Conservation (phyloP, 2,888 invertebrate genomes). For the Piscicola geometra region DNA sequence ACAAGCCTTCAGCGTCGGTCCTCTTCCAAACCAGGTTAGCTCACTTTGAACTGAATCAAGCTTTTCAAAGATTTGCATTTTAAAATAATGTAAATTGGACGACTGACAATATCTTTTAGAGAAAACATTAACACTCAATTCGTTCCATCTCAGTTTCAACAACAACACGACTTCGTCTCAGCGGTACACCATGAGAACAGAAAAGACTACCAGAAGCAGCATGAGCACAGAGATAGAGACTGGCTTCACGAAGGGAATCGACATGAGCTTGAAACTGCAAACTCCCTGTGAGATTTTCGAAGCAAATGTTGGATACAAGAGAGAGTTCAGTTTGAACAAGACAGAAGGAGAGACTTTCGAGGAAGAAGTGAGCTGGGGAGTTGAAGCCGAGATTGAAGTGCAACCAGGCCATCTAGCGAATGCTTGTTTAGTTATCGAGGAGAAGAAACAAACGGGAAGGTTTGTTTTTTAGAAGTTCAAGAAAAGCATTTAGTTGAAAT, state of each 20-base stretch:
- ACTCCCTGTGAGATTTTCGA: conserved; percentile 55
- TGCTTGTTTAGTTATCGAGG: conserved; percentile 53
- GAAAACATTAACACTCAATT: not conserved
- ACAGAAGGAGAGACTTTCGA: conserved; percentile 51
- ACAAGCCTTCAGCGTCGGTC: conserved; percentile 27
- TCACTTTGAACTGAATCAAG: no score
- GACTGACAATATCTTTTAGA: not conserved
- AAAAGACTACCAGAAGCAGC: conserved; percentile 43
- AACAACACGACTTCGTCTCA: conserved; percentile 44
- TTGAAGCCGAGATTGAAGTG: conserved; percentile 51
- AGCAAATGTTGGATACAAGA: conserved; percentile 54
- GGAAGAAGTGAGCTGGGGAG: conserved; percentile 54
- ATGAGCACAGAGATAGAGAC: conserved; percentile 41
- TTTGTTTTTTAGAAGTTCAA: no score
- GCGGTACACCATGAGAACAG: conserved; percentile 45
- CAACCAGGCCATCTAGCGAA: conserved; percentile 48
- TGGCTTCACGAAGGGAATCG: conserved; percentile 50
- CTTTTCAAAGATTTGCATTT: not conserved
- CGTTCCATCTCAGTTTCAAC: conserved; percentile 40
- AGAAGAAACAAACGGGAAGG: conserved; percentile 47
- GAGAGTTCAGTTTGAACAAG: conserved; percentile 53
- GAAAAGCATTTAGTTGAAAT: no score
- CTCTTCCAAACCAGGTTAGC: conserved; percentile 44
- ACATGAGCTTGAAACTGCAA: conserved; percentile 53
- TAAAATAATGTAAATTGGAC: not conserved